These are phyloP conservation scores for Sardina pilchardus DNA, from an alignment of 2,113 vertebrate species.

Conservation along the genomic window DNA sequence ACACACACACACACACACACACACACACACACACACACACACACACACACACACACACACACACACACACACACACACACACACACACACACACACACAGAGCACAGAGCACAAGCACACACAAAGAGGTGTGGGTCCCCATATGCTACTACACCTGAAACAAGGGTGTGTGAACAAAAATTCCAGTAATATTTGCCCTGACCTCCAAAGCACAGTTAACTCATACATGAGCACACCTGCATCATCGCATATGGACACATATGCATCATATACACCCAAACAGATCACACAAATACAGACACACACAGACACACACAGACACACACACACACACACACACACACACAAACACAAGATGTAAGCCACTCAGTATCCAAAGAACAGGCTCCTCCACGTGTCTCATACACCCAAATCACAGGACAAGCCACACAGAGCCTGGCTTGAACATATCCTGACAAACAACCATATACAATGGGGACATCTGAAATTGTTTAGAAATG, in stretches of 20 bases:
- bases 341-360: no score
- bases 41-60: neutral
- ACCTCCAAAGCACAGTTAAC: no score
- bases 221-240: no score
- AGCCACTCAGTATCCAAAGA: no score
- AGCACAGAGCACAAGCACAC: neutral
- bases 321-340: no score
- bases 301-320: no score
- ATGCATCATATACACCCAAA: neutral
- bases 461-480: no score
- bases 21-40: neutral
- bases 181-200: neutral
- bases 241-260: neutral
- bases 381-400: no score
- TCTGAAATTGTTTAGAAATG: neutral
- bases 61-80: neutral
- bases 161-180: neutral
- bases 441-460: no score
- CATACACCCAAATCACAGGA: no score
- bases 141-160: neutral
- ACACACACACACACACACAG: neutral
- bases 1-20: neutral
- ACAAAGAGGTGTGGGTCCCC: neutral
- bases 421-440: no score
- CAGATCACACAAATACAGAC: neutral